Evolutionary conservation across 2,113 vertebrate genomes (phyloP).

Genomic region (Excalfactoria chinensis): DNA sequence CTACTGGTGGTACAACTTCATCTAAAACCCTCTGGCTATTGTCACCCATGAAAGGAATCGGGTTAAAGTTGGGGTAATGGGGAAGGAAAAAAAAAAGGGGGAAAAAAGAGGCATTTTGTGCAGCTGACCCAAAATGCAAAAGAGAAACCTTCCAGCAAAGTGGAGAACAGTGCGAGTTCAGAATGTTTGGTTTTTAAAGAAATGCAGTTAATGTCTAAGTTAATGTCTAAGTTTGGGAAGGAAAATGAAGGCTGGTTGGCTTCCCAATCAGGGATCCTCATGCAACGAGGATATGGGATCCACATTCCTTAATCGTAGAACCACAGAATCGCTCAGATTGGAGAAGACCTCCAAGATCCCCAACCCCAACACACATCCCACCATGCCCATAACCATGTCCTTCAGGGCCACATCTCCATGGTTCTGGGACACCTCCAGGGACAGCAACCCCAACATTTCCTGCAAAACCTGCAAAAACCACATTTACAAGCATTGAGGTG

Average conservation of each 20-base stretch:
- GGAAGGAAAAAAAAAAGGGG: rapidly evolving
- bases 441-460: neutral
- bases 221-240: neutral
- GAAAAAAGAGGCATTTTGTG: neutral
- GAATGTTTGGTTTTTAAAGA: neutral
- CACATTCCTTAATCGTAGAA: too few species aligned
- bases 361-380: too few species aligned
- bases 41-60: neutral
- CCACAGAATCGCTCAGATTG: too few species aligned
- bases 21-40: neutral
- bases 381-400: too few species aligned
- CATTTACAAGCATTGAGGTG: neutral
- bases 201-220: neutral
- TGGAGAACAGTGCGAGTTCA: neutral
- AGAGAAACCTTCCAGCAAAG: neutral
- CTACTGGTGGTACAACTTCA: neutral
- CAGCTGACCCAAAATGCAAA: rapidly evolving
- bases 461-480: neutral
- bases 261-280: too few species aligned
- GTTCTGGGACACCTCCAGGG: neutral
- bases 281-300: too few species aligned
- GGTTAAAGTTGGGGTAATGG: rapidly evolving
- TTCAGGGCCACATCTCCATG: too few species aligned
- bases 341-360: too few species aligned
- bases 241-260: neutral